Evolutionary conservation across 2,113 vertebrate species (phyloP).

Genomic region (Eptesicus fuscus): DNA sequence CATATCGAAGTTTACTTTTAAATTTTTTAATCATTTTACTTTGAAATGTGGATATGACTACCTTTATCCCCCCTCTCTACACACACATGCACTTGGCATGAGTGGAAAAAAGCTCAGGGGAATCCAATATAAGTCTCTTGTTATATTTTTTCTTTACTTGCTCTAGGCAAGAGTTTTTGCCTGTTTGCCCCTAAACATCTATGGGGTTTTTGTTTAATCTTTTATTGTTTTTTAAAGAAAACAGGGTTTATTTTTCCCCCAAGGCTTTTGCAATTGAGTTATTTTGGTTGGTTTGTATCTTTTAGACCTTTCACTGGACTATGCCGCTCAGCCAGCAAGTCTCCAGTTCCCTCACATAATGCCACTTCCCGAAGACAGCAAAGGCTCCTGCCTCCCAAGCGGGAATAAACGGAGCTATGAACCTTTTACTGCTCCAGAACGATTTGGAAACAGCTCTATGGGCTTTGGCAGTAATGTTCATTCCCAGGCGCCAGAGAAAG

Average conservation of each 20-base stretch:
- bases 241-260: background rate
- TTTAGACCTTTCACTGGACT: constrained; percentile 65
- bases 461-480: constrained; percentile 68
- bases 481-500: constrained; percentile 80
- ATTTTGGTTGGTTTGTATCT: constrained; percentile 31
- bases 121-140: background rate
- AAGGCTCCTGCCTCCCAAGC: constrained; percentile 74
- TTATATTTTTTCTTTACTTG: constrained; percentile 13
- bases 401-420: constrained; percentile 78
- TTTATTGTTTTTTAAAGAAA: background rate
- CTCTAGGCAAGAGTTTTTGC: background rate
- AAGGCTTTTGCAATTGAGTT: background rate
- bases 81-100: no score
- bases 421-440: constrained; percentile 74
- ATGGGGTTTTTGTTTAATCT: background rate
- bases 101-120: background rate
- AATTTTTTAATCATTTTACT: background rate
- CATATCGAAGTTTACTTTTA: background rate
- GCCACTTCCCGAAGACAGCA: constrained; percentile 73
- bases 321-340: constrained; percentile 38
- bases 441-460: constrained; percentile 70
- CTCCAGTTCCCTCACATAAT: constrained; percentile 62
- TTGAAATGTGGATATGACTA: background rate
- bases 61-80: background rate
- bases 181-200: background rate